Conservation (phyloP, 2,797 vertebrate species). For the Myotis findleyi region DNA sequence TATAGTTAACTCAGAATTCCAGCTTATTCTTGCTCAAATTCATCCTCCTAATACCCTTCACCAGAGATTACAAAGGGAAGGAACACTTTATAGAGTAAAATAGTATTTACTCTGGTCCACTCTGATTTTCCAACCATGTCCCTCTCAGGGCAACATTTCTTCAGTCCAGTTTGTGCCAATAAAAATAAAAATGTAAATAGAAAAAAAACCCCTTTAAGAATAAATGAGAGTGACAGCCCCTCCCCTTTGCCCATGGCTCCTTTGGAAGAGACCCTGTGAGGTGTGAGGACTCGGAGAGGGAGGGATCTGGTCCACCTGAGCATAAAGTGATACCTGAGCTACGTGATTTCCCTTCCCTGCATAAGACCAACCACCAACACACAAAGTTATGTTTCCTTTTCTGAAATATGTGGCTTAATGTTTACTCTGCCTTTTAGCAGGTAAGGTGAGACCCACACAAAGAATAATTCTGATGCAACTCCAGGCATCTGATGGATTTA, state of each 20-base stretch:
- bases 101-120: background rate
- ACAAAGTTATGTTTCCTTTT: background rate
- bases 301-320: background rate
- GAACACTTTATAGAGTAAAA: background rate
- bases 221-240: background rate
- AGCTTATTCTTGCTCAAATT: background rate
- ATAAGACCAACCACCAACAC: background rate
- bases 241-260: background rate
- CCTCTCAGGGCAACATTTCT: background rate
- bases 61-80: background rate
- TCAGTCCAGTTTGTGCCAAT: background rate
- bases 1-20: background rate
- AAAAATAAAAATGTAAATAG: background rate
- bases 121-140: background rate
- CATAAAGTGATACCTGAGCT: background rate
- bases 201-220: background rate
- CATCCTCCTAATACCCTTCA: background rate
- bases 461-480: background rate
- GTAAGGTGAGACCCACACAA: background rate
- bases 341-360: background rate
- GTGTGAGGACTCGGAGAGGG: background rate
- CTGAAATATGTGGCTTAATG: background rate
- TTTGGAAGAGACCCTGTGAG: background rate
- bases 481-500: too few species aligned
- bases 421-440: background rate